These are phyloP conservation scores for Drosophila ambigua DNA, from an alignment of 1,140 invertebrate genomes.

Conservation along the genomic window DNA sequence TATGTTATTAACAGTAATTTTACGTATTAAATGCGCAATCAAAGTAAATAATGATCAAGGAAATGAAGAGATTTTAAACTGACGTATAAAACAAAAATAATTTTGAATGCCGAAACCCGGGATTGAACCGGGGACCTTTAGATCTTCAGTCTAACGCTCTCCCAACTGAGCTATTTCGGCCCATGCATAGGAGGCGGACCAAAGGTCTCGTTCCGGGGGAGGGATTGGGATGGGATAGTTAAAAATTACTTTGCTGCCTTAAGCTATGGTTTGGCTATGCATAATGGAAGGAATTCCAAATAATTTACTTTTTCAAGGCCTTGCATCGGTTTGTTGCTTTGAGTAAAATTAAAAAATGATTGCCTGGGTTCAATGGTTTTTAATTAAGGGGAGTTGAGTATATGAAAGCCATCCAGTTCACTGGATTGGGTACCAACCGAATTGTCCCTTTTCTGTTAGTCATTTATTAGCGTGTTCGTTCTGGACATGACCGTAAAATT, in stretches of 20 bases:
- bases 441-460: slow-evolving; percentile 33
- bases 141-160: slow-evolving; percentile 93
- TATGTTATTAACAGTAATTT: too few relatives aligned
- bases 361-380: slow-evolving; percentile 17
- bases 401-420: slow-evolving; percentile 16
- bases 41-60: too few relatives aligned
- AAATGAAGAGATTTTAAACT: background rate
- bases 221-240: too few relatives aligned
- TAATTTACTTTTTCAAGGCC: too few relatives aligned
- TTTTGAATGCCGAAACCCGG: slow-evolving; percentile 87
- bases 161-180: slow-evolving; percentile 88
- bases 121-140: slow-evolving; percentile 91
- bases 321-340: background rate
- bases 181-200: background rate
- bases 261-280: too few relatives aligned
- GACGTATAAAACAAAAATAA: background rate
- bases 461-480: slow-evolving; percentile 43
- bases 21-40: too few relatives aligned
- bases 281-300: too few relatives aligned
- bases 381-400: slow-evolving; percentile 15
- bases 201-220: background rate
- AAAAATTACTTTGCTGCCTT: too few relatives aligned
- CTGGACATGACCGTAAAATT: slow-evolving; percentile 23
- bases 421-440: slow-evolving; percentile 11
- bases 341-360: background rate